Percentiles rank a stretch among this genome's conserved stretches.
Conservation (phyloP, 2,797 vertebrate species). For the Propithecus perrieri region DNA sequence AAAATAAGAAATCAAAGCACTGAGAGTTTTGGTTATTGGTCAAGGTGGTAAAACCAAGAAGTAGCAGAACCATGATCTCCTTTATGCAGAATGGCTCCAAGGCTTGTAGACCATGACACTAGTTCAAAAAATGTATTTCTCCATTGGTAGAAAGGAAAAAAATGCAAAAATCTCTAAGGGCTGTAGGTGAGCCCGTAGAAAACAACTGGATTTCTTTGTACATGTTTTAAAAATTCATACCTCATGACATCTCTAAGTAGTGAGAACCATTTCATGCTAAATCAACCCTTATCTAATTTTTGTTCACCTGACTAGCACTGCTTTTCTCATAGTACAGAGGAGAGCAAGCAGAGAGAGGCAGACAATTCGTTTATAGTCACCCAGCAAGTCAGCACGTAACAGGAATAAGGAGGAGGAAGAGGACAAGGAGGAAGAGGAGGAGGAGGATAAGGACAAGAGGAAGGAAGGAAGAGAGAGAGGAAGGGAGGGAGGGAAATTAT, state of each 20-base stretch:
- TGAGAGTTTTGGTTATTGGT: neutral
- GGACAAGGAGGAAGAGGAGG: too few species aligned
- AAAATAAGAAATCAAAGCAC: neutral
- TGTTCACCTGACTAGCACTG: neutral
- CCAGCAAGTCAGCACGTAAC: neutral
- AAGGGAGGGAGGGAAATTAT: neutral
- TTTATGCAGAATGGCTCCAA: too few species aligned
- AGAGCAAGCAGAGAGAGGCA: neutral
- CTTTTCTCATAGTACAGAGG: neutral
- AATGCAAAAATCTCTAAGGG: neutral
- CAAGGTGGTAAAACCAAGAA: neutral
- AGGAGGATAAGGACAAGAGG: accelerated
- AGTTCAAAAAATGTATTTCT: neutral
- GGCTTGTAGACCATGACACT: neutral
- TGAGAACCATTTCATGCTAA: neutral
- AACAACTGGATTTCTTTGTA: neutral
- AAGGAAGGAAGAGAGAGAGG: accelerated
- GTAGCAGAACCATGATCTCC: neutral
- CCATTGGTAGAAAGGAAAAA: neutral
- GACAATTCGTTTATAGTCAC: neutral
- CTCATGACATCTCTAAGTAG: neutral
- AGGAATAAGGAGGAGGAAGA: neutral
- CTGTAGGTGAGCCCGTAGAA: neutral
- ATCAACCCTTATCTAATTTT: neutral
- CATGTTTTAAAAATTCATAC: neutral